phyloP scores from a whole-genome alignment of 2,888 invertebrate species.

The Leptinotarsa rubiginosa region DNA sequence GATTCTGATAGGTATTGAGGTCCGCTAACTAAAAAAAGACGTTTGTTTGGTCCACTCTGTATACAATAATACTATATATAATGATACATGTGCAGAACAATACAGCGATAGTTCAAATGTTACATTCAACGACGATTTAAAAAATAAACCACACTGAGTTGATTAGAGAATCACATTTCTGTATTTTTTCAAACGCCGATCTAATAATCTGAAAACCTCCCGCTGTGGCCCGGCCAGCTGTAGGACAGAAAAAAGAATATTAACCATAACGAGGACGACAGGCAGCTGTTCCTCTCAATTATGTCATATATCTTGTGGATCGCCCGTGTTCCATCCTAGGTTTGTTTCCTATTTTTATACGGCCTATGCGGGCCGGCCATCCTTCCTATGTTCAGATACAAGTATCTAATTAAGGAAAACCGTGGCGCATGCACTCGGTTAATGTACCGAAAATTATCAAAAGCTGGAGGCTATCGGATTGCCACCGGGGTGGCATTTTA shows the following conservation, averaged over 20 bases:
- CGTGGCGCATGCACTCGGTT: background rate
- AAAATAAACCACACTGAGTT: background rate
- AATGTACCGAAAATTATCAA: background rate
- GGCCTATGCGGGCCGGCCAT: background rate
- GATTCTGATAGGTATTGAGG: no score
- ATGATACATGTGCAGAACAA: no score
- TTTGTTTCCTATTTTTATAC: constrained; percentile 17
- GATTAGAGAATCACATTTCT: background rate
- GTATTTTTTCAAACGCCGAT: background rate
- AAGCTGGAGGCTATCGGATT: background rate
- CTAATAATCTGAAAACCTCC: background rate
- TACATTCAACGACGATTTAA: no score
- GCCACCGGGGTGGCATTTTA: background rate
- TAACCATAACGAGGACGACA: constrained; percentile 6
- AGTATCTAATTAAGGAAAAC: constrained; percentile 14
- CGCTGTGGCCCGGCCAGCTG: constrained; percentile 23
- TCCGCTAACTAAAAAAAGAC: no score
- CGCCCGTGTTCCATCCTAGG: constrained; percentile 7
- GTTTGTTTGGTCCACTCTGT: no score
- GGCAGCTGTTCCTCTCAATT: constrained; percentile 13
- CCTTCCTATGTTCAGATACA: constrained; percentile 2
- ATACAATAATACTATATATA: no score
- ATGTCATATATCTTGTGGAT: constrained; percentile 22
- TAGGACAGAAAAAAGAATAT: constrained; percentile 24
- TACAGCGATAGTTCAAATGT: no score